phyloP scores from a whole-genome alignment of 2,113 vertebrate species.

The Lamprologus callipterus region DNA sequence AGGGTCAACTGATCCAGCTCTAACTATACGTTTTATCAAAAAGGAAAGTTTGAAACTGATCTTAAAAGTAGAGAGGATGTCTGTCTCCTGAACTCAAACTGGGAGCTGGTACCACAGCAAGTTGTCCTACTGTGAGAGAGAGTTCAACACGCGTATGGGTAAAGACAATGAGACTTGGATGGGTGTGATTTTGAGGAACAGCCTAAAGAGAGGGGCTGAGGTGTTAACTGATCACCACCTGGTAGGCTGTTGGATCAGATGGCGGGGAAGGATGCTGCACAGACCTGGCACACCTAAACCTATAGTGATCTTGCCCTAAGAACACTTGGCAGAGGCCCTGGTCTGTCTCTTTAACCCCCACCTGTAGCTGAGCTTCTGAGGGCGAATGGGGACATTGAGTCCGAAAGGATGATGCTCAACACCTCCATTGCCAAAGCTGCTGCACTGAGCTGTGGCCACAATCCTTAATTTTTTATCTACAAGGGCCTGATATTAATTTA shows the following conservation, averaged over 20 bases:
- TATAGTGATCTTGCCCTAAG: not conserved
- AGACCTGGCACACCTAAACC: not conserved
- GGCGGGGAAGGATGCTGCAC: not conserved
- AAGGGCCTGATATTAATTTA: not conserved
- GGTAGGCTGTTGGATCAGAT: not conserved
- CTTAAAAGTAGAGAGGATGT: not conserved
- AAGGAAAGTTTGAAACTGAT: not conserved
- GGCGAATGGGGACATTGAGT: not conserved
- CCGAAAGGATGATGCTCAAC: fast-evolving
- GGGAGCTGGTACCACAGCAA: not conserved
- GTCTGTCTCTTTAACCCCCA: not conserved
- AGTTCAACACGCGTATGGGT: fast-evolving
- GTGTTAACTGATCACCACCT: not conserved
- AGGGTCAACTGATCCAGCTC: not conserved
- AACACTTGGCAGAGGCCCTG: fast-evolving
- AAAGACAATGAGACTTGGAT: not conserved
- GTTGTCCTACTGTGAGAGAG: not conserved
- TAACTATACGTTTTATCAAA: not conserved
- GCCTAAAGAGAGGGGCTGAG: not conserved
- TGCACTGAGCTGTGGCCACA: not conserved
- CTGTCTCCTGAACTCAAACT: not conserved
- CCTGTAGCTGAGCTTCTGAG: not conserved
- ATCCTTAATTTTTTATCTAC: not conserved
- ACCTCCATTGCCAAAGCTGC: not conserved
- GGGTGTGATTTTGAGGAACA: not conserved